Evolutionary conservation across 2,113 vertebrate species (phyloP), one percentile per base, ranked within the genome.

Genomic region (Microtus montanus): DNA sequence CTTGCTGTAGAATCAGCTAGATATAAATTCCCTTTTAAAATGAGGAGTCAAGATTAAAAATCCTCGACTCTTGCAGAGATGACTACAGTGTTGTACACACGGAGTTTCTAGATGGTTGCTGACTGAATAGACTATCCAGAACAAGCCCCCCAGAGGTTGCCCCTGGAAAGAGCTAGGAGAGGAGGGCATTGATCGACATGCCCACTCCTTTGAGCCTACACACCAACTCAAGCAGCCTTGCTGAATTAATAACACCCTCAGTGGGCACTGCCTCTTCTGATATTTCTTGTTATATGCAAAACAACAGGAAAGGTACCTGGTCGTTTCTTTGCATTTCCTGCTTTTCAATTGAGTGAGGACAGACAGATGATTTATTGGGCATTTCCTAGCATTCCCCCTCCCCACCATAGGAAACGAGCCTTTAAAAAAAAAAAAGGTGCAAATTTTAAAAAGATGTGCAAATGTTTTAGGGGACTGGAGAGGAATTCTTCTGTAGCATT

Each of bases 301-400:
- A 92, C 97, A 97, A 88, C 95, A 85, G 83, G 93, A 96, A 97
- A 96, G 87, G 96, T 96, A 93, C 95, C 35, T 19, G 85, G 93
- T 90, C 82, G 58, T 68, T 96, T 96, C 93, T 96, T 70, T 54
- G 96, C 93, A 96, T 96, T 98, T 98, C 97, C 97, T 97, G 97
- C 97, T 92, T 98, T 96, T 93, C 94, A 97, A 96, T 93, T 97
- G 97, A 97, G 97, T 97, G 96, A 96, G 88, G 96, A 97, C 96
- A 97, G 96, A 94, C 66, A 90, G 90, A 96, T 96, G 96, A 97
- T 98, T 97, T 96, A 97, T 96, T 96, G 95, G 96, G 90, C 97
- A 97, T 95, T 97, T 97, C 97, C 94, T 97, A 97, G 71, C 94
- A 88, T 97, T 41, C 85, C 87, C 92, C 58, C 5, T 19, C 52